These are phyloP conservation scores for Zoanthus sansibaricus DNA, from an alignment of 92 coral and sea anemone species.

Conservation along the genomic window DNA sequence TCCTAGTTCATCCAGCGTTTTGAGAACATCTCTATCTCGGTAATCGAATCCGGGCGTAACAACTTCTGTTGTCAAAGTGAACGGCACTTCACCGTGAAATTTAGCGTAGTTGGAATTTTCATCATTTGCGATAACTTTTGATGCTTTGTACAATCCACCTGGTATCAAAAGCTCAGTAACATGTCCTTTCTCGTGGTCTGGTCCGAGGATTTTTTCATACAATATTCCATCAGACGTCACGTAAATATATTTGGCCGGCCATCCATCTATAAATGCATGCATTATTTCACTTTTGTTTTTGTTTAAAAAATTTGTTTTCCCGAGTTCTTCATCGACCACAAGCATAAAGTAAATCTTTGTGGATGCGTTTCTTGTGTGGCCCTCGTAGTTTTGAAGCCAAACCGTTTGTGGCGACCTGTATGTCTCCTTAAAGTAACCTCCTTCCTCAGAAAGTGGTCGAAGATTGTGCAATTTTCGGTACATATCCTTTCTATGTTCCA, in stretches of 20 bases:
- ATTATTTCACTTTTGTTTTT: slow-evolving; percentile 71
- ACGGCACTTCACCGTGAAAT: slow-evolving; percentile 79
- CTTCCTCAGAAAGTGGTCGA: slow-evolving; percentile 83
- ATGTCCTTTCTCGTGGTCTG: slow-evolving; percentile 73
- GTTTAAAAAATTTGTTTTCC: slow-evolving; percentile 72
- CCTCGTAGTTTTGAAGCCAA: slow-evolving; percentile 55
- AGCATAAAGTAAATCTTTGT: slow-evolving; percentile 81
- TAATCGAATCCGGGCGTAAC: slow-evolving; percentile 85
- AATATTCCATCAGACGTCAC: slow-evolving; percentile 73
- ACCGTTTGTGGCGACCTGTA: slow-evolving; percentile 62
- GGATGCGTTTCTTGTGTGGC: slow-evolving; percentile 57
- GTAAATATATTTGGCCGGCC: slow-evolving; percentile 77
- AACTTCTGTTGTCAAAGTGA: slow-evolving; percentile 80
- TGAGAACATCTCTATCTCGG: slow-evolving; percentile 78
- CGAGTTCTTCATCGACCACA: slow-evolving; percentile 54
- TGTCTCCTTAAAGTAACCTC: slow-evolving; percentile 82
- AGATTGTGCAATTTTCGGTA: slow-evolving; percentile 50
- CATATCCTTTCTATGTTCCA: slow-evolving; percentile 66
- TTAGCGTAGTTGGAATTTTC: slow-evolving; percentile 40
- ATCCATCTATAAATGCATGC: slow-evolving; percentile 83
- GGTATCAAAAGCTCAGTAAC: slow-evolving; percentile 66
- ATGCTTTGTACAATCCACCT: slow-evolving; percentile 72
- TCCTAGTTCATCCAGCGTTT: slow-evolving; percentile 56
- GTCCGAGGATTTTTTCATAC: slow-evolving; percentile 68
- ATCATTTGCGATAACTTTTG: slow-evolving; percentile 62